A percentile compares a stretch with the other conserved stretches of the same genome.
Conservation (phyloP, 2,888 invertebrate genomes). For the Antheraea assamensis region DNA sequence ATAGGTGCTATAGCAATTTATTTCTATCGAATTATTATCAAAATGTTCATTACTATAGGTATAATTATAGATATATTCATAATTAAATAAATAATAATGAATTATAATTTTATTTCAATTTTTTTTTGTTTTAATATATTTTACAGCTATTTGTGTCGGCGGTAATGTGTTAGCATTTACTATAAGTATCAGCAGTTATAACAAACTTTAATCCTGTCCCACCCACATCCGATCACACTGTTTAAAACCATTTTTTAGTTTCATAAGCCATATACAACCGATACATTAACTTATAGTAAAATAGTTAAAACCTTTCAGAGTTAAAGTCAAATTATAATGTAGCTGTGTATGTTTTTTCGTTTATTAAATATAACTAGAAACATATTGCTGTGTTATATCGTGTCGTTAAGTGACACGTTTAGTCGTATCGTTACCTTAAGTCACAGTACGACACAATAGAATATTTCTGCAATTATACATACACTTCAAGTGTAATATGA, state of each 20-base stretch:
- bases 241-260: not conserved
- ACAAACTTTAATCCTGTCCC: not conserved
- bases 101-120: too few relatives aligned
- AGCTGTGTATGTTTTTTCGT: not conserved
- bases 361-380: not conserved
- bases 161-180: not conserved
- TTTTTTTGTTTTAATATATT: too few relatives aligned
- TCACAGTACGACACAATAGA: too few relatives aligned
- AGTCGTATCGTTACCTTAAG: too few relatives aligned
- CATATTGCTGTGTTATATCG: too few relatives aligned
- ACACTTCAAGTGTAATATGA: not conserved
- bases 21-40: too few relatives aligned
- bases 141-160: not conserved
- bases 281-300: not conserved
- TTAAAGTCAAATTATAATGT: not conserved
- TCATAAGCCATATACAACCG: not conserved
- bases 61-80: too few relatives aligned
- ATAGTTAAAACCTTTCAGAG: not conserved
- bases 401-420: too few relatives aligned
- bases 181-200: not conserved
- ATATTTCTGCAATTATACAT: too few relatives aligned
- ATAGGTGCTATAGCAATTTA: too few relatives aligned
- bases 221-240: not conserved
- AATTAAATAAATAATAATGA: too few relatives aligned
- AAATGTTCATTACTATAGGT: too few relatives aligned